These are phyloP conservation scores for Pogonognathellus flavescens DNA, from an alignment of 1,140 invertebrate species.

Conservation along the genomic window DNA sequence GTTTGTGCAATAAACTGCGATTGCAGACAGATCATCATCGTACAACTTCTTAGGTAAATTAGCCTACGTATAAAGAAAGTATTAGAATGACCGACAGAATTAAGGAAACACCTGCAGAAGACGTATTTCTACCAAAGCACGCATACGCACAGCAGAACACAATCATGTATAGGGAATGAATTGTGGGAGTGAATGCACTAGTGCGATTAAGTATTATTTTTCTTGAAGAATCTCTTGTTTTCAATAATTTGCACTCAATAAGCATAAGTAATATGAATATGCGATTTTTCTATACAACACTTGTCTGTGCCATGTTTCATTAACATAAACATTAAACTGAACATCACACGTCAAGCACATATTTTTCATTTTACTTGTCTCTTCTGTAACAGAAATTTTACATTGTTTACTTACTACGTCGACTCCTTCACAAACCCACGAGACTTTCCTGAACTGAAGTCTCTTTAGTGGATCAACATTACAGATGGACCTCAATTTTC, in stretches of 20 bases:
- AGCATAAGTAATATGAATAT: slow-evolving; percentile 23
- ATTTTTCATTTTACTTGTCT: slow-evolving; percentile 9
- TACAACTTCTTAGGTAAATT: too few relatives aligned
- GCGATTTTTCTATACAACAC: slow-evolving; percentile 12
- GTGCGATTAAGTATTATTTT: slow-evolving; percentile 14
- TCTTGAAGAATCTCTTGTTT: not conserved
- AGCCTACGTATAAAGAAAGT: too few relatives aligned
- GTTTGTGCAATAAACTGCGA: too few relatives aligned
- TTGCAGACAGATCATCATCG: too few relatives aligned
- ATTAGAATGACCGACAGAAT: too few relatives aligned
- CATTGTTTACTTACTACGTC: not conserved
- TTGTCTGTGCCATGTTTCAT: slow-evolving; percentile 35
- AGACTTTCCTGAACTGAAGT: slow-evolving; percentile 9
- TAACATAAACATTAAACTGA: slow-evolving; percentile 19
- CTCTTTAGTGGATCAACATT: slow-evolving; percentile 10
- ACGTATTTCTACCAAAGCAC: not conserved
- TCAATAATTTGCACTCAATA: not conserved
- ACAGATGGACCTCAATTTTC: slow-evolving; percentile 37
- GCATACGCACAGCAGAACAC: not conserved
- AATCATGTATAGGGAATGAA: not conserved
- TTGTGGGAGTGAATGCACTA: not conserved
- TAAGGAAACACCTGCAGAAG: too few relatives aligned
- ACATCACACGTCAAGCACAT: slow-evolving; percentile 7
- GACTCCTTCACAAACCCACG: not conserved
- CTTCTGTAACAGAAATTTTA: not conserved